phyloP scores from a whole-genome alignment of 1,140 invertebrate species.

The Oreohelix idahoensis region DNA sequence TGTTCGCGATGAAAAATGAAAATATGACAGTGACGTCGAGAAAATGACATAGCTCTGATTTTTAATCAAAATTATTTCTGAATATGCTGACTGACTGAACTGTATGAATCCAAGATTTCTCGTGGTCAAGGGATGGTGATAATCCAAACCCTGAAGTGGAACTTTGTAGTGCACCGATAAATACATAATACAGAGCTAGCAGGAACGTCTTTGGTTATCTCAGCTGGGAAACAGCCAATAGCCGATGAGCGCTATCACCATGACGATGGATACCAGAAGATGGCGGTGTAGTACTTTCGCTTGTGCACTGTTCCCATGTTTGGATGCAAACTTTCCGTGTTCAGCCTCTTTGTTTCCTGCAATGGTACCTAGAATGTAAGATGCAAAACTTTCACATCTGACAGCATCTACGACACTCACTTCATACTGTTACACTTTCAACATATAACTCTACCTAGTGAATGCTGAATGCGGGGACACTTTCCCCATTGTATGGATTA shows the following conservation, averaged over 20 bases:
- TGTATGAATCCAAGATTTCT: no score
- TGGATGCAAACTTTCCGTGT: background rate
- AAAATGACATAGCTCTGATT: no score
- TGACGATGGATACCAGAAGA: background rate
- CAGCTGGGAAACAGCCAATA: conserved; percentile 1
- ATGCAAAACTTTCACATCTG: background rate
- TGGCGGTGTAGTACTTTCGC: conserved; percentile 15
- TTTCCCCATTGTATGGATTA: no score
- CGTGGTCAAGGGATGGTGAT: background rate
- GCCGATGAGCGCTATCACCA: background rate
- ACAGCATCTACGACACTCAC: no score
- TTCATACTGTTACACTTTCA: no score
- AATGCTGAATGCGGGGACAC: no score
- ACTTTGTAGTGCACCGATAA: background rate
- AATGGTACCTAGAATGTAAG: background rate
- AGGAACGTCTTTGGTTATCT: background rate
- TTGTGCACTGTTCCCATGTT: background rate
- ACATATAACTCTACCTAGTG: no score
- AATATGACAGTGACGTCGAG: no score
- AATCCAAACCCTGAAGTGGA: background rate
- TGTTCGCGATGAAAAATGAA: no score
- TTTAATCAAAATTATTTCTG: no score
- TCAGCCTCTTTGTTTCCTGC: conserved; percentile 4
- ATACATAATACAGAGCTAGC: background rate
- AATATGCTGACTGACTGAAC: no score